Base-by-base conservation (phyloP, 2,797 vertebrate species). In the Neosilurus hyrtlii region DNA sequence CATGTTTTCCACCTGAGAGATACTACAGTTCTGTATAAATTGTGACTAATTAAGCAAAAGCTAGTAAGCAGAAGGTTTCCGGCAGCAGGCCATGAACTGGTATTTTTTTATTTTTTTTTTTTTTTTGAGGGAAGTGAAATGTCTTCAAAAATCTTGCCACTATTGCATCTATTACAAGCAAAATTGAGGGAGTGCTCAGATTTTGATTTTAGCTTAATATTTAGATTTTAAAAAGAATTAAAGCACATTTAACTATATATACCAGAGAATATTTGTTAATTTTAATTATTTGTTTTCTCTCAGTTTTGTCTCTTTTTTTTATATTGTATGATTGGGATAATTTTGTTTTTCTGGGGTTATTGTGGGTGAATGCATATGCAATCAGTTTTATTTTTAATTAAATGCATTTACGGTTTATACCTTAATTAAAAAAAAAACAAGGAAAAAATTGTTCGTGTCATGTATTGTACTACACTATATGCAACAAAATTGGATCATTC, bases 221-320 rank as follows among this genome's bases (percentile, higher is more conserved):
- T 80, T 89, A 86, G 88, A 86, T 84, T 81, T 90, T 89, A 86
- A 82, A 85, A 89, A 78, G 89, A 89, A 87, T 85, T 90, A 93
- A 94, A 95, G 94, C 94, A 94, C 94, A 95, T 94, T 92, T 92
- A 92, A 92, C 94, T 94, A 93, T 93, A 93, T 90, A 93, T 89
- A 78, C 92, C 87, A 93, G 92, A 94, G 93, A 93, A 93, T 94
- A 95, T 95, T 94, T 95, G 93, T 93, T 93, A 92, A 95, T 92
- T 94, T 91, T 89, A 92, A 93, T 82, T 86, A 82, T 88, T 86
- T 79, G 67, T 86, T 83, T 84, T 75, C 67, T 57, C 35, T 79
- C 70, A 24, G 8, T 71, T 91, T 90, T 92, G 86, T 54, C 0
- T 37, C 20, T 63, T 67, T 89, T 91, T 87, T 63, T 20, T 86